Conservation (phyloP, 2,113 vertebrate species). For the Varanus salvator region DNA sequence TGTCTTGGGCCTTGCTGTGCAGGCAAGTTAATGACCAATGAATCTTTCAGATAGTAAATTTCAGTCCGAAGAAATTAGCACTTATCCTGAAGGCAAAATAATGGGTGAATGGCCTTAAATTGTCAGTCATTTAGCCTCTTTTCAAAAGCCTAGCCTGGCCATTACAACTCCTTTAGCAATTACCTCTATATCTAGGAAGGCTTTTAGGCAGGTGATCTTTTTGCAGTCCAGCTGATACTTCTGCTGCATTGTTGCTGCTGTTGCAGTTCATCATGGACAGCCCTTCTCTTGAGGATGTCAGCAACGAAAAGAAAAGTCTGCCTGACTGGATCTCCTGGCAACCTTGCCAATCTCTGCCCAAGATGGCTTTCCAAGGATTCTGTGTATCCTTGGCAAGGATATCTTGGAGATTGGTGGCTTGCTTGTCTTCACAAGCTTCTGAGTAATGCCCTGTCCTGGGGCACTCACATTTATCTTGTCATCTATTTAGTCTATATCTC, state of each 20-base stretch:
- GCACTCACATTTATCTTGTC: neutral
- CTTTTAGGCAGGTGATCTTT: neutral
- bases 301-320: neutral
- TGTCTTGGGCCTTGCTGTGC: no score
- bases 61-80: no score
- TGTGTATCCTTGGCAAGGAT: neutral
- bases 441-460: neutral
- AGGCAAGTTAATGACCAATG: no score
- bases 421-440: neutral
- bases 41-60: no score
- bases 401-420: neutral
- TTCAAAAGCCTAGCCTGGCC: neutral
- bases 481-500: neutral
- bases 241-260: no score
- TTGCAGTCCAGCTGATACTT: neutral
- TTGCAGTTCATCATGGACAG: no score
- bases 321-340: neutral
- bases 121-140: neutral
- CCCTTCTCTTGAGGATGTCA: neutral
- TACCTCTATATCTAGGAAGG: neutral
- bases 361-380: neutral
- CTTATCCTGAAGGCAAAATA: no score
- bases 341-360: neutral
- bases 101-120: no score
- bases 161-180: neutral